A percentile compares a stretch with the other conserved stretches of the same genome.
These are phyloP conservation scores for Rachycentron canadum DNA, from an alignment of 2,797 vertebrate species.

Conservation along the genomic window DNA sequence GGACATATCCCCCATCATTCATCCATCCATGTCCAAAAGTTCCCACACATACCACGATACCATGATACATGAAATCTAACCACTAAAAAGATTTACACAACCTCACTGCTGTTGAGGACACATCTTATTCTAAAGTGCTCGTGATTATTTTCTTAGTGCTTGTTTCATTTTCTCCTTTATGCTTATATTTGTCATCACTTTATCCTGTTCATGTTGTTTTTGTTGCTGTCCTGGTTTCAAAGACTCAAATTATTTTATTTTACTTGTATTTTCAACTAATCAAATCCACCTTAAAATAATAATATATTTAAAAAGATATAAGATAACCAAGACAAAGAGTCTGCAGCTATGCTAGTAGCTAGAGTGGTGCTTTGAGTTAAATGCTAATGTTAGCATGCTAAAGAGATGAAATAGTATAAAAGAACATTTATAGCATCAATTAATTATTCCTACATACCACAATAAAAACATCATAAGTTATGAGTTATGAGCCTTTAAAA, in stretches of 20 bases:
- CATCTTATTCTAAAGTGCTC: not conserved
- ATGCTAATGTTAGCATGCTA: not conserved
- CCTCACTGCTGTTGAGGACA: not conserved
- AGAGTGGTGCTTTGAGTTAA: too few relatives aligned
- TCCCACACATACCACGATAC: constrained; percentile 20
- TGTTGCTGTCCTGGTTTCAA: not conserved
- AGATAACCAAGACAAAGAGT: not conserved
- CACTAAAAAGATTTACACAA: not conserved
- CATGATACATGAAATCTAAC: constrained; percentile 18
- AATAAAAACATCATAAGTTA: too few relatives aligned
- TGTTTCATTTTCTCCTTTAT: not conserved
- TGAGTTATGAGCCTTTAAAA: too few relatives aligned
- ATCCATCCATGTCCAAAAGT: not conserved
- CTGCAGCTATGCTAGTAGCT: not conserved
- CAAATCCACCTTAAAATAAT: not conserved
- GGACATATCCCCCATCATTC: constrained; percentile 16
- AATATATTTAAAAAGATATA: not conserved
- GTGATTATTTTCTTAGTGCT: not conserved
- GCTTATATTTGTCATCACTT: not conserved
- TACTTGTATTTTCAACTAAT: not conserved
- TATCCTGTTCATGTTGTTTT: not conserved
- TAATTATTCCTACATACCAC: too few relatives aligned
- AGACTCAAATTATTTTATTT: too few relatives aligned
- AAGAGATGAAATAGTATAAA: too few relatives aligned
- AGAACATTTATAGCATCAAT: too few relatives aligned